These are phyloP conservation scores for Notothenia rossii DNA, from an alignment of 2,113 vertebrate genomes.

Conservation along the genomic window DNA sequence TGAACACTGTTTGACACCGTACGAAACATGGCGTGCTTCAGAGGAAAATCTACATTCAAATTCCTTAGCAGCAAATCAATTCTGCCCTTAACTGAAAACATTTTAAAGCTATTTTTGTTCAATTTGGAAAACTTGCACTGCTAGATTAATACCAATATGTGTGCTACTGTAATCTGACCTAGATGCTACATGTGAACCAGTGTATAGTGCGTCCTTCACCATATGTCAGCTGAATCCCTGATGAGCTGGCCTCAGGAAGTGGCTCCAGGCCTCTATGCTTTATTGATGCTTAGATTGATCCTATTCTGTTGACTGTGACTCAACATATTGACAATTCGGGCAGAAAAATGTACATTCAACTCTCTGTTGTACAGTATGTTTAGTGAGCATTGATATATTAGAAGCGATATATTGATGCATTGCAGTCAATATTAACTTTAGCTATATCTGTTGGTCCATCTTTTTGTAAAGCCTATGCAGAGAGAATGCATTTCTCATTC, in stretches of 20 bases:
- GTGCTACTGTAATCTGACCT: constrained; percentile 4
- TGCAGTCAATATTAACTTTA: neutral
- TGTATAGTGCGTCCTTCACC: constrained; percentile 25
- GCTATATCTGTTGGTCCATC: neutral
- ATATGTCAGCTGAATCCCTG: constrained; percentile 44
- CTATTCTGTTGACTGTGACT: constrained; percentile 25
- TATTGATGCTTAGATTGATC: constrained; percentile 62
- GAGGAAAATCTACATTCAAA: constrained; percentile 6
- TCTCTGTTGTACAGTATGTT: neutral
- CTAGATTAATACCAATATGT: neutral
- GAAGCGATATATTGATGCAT: neutral
- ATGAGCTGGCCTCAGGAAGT: constrained; percentile 37
- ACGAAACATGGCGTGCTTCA: neutral
- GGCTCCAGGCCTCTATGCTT: constrained; percentile 32
- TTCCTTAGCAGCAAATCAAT: neutral
- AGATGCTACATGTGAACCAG: neutral
- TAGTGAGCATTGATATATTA: neutral
- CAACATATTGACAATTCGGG: constrained; percentile 41
- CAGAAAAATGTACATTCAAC: constrained; percentile 24
- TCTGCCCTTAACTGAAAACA: no score
- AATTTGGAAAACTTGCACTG: neutral
- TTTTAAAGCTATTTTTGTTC: neutral
- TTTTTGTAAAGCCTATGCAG: neutral
- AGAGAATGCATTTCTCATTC: constrained; percentile 27
- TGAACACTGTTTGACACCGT: constrained; percentile 18